Evolutionary conservation across 2,113 vertebrate species (phyloP).

Genomic region (Thamnophis sirtalis): DNA sequence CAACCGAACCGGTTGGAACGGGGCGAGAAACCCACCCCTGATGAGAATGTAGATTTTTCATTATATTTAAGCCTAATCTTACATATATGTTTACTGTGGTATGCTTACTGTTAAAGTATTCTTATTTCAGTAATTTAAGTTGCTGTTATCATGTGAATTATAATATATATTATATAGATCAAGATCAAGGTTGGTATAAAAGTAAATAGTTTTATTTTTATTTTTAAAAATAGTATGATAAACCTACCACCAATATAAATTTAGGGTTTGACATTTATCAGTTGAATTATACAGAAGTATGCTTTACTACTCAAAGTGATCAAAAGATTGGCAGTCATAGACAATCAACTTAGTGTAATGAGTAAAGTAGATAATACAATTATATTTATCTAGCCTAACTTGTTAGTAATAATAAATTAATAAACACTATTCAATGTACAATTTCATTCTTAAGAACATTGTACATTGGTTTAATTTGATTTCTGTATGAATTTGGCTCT

Average conservation of each 20-base stretch:
- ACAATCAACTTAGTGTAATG: background rate
- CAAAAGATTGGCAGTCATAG: conserved; percentile 32
- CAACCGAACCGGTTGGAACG: no score
- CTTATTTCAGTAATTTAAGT: conserved; percentile 1
- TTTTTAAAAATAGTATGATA: conserved; percentile 25
- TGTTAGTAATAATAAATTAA: background rate
- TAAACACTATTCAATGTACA: background rate
- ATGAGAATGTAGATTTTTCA: background rate
- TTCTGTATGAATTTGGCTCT: background rate
- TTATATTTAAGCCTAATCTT: background rate
- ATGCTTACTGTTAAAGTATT: background rate
- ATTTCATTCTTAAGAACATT: background rate
- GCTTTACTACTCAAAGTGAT: conserved; percentile 21
- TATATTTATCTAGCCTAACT: background rate
- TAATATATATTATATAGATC: background rate
- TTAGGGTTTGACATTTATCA: conserved; percentile 49
- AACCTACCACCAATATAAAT: conserved; percentile 46
- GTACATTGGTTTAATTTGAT: background rate
- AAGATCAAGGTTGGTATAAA: background rate
- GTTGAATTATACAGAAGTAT: conserved; percentile 54
- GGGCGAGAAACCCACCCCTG: no score
- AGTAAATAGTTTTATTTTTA: background rate
- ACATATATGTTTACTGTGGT: background rate
- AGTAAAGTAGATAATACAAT: background rate
- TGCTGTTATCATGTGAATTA: background rate